Evolutionary conservation across 2,888 invertebrate species (phyloP).

Genomic region (Arenicola marina): DNA sequence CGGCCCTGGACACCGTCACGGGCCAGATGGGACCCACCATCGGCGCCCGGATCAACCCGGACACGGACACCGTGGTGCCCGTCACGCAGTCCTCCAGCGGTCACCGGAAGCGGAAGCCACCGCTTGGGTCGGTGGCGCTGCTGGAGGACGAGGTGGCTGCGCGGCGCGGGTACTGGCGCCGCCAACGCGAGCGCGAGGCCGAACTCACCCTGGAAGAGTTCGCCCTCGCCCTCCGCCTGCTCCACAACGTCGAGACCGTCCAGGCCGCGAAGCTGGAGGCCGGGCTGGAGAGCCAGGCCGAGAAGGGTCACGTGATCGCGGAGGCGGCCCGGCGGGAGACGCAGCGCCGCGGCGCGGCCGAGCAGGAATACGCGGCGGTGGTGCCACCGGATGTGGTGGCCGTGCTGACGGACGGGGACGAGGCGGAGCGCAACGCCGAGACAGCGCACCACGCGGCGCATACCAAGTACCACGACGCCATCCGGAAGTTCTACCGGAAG

Average conservation of each 20-base stretch:
- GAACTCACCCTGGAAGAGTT: conserved; percentile 47
- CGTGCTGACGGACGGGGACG: conserved; percentile 45
- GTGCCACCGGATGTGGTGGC: conserved; percentile 51
- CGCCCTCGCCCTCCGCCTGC: conserved; percentile 38
- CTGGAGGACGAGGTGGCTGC: conserved; percentile 55
- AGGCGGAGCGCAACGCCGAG: conserved; percentile 26
- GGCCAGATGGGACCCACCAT: conserved; percentile 53
- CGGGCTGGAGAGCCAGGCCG: conserved; percentile 7
- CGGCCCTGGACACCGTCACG: conserved; percentile 53
- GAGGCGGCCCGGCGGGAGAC: conserved; percentile 48
- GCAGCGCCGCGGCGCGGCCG: conserved; percentile 50
- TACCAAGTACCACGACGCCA: conserved; percentile 45
- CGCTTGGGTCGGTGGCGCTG: conserved; percentile 46
- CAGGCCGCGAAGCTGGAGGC: conserved; percentile 31
- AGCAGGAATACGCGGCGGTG: conserved; percentile 45
- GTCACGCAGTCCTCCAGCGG: conserved; percentile 50
- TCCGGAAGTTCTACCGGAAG: conserved; percentile 50
- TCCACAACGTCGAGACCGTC: conserved; percentile 44
- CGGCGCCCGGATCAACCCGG: conserved; percentile 47
- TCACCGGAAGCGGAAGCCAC: conserved; percentile 48
- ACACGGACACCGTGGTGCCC: conserved; percentile 49
- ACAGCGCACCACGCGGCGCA: conserved; percentile 42
- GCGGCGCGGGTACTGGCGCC: conserved; percentile 50
- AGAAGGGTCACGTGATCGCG: conserved; percentile 39
- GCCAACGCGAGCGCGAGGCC: conserved; percentile 49